These are phyloP conservation scores for Drosophila macrospina DNA, from an alignment of 2,888 invertebrate species.

Conservation along the genomic window DNA sequence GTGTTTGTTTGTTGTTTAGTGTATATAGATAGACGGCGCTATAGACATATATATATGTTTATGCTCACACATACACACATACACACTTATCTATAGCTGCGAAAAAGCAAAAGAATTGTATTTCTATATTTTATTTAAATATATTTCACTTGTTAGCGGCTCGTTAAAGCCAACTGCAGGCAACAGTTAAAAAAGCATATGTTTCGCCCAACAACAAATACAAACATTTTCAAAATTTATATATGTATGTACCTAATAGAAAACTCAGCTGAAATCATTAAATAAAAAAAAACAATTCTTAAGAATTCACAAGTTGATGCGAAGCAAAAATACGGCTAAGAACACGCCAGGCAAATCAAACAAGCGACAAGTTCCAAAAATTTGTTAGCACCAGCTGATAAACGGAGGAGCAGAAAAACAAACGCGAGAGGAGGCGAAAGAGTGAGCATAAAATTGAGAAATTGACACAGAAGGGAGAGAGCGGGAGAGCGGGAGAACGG, in stretches of 20 bases:
- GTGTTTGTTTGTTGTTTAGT: not conserved
- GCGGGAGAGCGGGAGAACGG: not conserved
- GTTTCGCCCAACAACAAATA: conserved; percentile 23
- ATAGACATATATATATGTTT: conserved; percentile 7
- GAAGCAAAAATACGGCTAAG: conserved; percentile 18
- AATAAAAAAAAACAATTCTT: conserved; percentile 26
- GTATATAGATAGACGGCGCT: not conserved
- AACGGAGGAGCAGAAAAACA: conserved; percentile 36
- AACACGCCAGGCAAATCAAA: conserved; percentile 26
- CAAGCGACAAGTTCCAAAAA: conserved; percentile 23
- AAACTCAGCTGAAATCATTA: conserved; percentile 30
- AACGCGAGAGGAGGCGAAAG: conserved; percentile 21
- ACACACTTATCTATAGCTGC: conserved; percentile 23
- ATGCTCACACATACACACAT: not conserved
- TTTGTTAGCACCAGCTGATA: conserved; percentile 54
- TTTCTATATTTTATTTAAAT: conserved; percentile 64
- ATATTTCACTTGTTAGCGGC: conserved; percentile 61
- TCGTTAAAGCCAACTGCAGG: conserved; percentile 62
- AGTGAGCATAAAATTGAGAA: not conserved
- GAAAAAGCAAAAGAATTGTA: conserved; percentile 52
- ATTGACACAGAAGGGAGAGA: not conserved
- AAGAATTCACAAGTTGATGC: conserved; percentile 42
- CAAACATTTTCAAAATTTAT: conserved; percentile 17
- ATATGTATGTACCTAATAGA: conserved; percentile 2
- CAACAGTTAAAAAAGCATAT: conserved; percentile 37